Base-by-base conservation (phyloP, 2,113 vertebrate genomes). In the Pterocles gutturalis region DNA sequence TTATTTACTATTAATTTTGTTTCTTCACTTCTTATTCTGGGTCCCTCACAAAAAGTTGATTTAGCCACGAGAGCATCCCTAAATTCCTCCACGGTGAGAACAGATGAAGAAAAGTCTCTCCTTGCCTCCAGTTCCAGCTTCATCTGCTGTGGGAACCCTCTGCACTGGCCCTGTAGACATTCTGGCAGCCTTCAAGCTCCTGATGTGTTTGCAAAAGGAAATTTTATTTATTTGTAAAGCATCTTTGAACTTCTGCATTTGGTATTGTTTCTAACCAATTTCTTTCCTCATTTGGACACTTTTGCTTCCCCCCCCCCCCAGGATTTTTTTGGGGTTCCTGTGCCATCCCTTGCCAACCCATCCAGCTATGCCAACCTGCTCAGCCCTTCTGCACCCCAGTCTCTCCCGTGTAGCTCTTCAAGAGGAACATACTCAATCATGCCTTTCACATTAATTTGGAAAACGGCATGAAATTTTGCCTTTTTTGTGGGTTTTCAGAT, bases 361-460 rank as follows among this genome's bases (percentile, higher is more conserved):
- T 8, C 36, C 18, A 80, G 24, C 31, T 58, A 33, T 61, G 14
- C 14, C 14, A 36, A 41, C 7, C 25, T 49, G 8, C 28, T 84
- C n/a, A 76, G 46, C 45, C 53, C 29, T 65, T 60, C 80, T 45
- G 43, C 31, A 62, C 16, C 34, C 49, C 15, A 43, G 26, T 38
- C 1, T 29, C 41, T 88, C 53, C 29, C 1, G 0, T 1, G 0
- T 0, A 62, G 20, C 33, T 61, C 54, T 73, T 61, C 36, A 73
- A 49, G 14, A 70, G 20, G 29, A 72, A 21, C 21, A 22, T 26
- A 11, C 10, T 41, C 11, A 26, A 3, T 17, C 25, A 38, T 4
- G 13, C 26, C n/a, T 62, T 90, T 62, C 16, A 19, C 65, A 38
- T 29, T 71, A 12, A 48, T 55, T 54, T 72, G 82, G 58, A 46